These are phyloP conservation scores for Cyrtonyx montezumae DNA, from an alignment of 2,113 vertebrate species.

Conservation along the genomic window DNA sequence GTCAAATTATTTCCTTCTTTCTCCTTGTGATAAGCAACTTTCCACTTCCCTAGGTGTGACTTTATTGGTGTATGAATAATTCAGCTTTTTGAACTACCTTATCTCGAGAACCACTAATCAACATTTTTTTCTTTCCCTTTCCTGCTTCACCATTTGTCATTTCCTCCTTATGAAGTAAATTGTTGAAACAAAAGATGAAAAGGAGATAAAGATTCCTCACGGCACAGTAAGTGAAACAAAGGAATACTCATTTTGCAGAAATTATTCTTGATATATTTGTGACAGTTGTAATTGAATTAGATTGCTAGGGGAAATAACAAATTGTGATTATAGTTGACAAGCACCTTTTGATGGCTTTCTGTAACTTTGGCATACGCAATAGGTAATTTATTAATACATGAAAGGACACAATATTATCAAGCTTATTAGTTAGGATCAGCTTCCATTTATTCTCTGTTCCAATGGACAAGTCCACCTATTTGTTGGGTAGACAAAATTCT, in stretches of 20 bases:
- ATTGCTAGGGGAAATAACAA: slow-evolving; percentile 23
- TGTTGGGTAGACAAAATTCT: background rate
- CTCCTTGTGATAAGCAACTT: slow-evolving; percentile 36
- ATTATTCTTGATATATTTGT: slow-evolving; percentile 36
- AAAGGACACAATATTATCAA: background rate
- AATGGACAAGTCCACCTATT: background rate
- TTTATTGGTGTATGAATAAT: slow-evolving; percentile 62
- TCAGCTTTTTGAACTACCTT: slow-evolving; percentile 43
- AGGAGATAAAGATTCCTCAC: slow-evolving; percentile 21
- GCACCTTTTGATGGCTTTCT: slow-evolving; percentile 3
- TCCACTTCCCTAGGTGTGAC: slow-evolving; percentile 21
- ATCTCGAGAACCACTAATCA: background rate
- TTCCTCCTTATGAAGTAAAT: slow-evolving; percentile 12
- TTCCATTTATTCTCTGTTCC: background rate
- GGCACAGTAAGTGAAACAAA: slow-evolving; percentile 20
- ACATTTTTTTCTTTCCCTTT: slow-evolving; percentile 12
- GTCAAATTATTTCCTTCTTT: slow-evolving; percentile 31
- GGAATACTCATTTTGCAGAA: slow-evolving; percentile 27
- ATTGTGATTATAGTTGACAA: slow-evolving; percentile 1
- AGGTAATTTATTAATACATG: background rate
- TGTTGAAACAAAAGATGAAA: slow-evolving; percentile 33
- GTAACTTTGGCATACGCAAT: background rate
- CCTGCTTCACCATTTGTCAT: background rate
- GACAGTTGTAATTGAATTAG: slow-evolving; percentile 30
- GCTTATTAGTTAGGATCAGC: background rate